Evolutionary conservation across 1,140 invertebrate genomes (phyloP).

Genomic region (Linepithema humile): DNA sequence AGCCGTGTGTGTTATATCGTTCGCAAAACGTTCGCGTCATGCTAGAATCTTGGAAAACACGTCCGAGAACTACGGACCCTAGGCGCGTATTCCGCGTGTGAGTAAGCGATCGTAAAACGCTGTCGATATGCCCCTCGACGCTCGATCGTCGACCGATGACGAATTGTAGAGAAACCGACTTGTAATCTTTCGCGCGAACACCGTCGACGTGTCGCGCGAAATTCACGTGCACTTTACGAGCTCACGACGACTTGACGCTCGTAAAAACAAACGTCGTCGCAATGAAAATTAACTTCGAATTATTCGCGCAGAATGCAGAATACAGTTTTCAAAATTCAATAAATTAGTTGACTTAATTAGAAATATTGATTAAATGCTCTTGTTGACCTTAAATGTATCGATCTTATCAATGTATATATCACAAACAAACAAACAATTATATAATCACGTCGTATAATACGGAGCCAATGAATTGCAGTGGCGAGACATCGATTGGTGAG

Average conservation of each 20-base stretch:
- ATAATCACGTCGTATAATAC: no score
- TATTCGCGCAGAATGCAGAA: no score
- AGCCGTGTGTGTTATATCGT: slow-evolving; percentile 30
- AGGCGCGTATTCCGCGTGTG: not conserved
- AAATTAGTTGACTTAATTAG: no score
- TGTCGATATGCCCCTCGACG: slow-evolving; percentile 3
- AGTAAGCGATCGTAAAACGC: slow-evolving; percentile 34
- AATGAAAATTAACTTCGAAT: no score
- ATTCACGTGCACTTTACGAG: not conserved
- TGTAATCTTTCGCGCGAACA: not conserved
- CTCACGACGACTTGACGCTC: not conserved
- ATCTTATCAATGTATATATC: no score
- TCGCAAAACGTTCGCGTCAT: slow-evolving; percentile 36
- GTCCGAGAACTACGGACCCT: slow-evolving; percentile 19
- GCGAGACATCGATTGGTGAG: no score
- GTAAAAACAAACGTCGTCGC: not conserved
- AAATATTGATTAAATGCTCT: no score
- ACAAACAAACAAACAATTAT: not conserved
- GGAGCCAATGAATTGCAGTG: no score
- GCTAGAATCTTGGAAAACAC: not conserved
- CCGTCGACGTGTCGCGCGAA: not conserved
- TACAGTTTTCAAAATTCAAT: no score
- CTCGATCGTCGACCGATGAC: slow-evolving; percentile 19
- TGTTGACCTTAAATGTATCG: no score
- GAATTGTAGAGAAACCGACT: not conserved